These are phyloP conservation scores for Radopholus similis DNA, from an alignment of 1,140 invertebrate species.

Conservation along the genomic window DNA sequence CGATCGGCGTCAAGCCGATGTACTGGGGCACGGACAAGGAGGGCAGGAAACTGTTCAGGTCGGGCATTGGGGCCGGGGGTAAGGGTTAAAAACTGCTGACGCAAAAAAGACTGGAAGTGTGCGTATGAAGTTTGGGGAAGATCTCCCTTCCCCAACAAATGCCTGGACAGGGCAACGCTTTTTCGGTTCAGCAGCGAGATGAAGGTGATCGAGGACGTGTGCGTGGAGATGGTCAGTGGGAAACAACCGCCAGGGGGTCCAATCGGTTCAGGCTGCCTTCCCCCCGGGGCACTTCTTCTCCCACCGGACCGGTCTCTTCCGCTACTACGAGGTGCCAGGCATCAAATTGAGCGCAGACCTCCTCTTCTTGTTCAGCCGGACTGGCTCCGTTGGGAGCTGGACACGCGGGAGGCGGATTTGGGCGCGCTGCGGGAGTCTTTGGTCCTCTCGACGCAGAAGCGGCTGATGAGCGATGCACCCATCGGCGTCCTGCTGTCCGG, in stretches of 20 bases:
- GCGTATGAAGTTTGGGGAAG: not conserved
- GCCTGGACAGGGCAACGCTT: slow-evolving; percentile 1
- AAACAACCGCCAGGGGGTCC: no score
- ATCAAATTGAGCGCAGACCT: not conserved
- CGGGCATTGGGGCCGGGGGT: no score
- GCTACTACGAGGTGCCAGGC: slow-evolving; percentile 48
- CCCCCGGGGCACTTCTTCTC: slow-evolving; percentile 56
- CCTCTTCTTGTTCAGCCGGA: slow-evolving; percentile 35
- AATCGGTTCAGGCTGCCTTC: no score
- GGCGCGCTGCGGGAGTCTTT: slow-evolving; percentile 38
- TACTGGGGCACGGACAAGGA: slow-evolving; percentile 53
- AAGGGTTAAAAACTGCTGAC: not conserved
- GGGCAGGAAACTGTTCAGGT: slow-evolving; percentile 51
- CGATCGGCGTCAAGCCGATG: slow-evolving; percentile 50
- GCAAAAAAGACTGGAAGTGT: not conserved
- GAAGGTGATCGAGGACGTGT: slow-evolving; percentile 53
- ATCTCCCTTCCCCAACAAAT: not conserved
- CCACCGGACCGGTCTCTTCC: slow-evolving; percentile 50
- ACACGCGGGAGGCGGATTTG: slow-evolving; percentile 35
- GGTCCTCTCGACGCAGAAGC: slow-evolving; percentile 49
- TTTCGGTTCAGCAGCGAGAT: slow-evolving; percentile 55
- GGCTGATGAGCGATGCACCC: slow-evolving; percentile 59
- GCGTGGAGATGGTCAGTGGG: slow-evolving; percentile 40
- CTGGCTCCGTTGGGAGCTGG: slow-evolving; percentile 41
- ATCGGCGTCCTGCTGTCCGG: slow-evolving; percentile 57